Conservation (phyloP, 2,888 invertebrate species). For the Heliconius cydno region DNA sequence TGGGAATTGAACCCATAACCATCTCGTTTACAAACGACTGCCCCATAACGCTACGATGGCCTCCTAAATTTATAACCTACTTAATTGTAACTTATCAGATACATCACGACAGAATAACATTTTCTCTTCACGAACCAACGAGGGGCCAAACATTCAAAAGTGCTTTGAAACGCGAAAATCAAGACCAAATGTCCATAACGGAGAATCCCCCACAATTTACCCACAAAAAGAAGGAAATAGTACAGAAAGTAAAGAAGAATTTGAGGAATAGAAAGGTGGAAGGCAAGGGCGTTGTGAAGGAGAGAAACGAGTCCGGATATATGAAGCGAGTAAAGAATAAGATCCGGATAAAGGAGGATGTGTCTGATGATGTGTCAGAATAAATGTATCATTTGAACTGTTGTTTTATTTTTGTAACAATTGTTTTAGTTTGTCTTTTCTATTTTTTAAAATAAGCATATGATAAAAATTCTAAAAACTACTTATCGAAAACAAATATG, state of each 20-base stretch:
- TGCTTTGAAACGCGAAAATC: slow-evolving; percentile 68
- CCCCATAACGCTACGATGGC: no score
- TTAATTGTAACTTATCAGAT: slow-evolving; percentile 56
- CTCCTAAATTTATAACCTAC: no score
- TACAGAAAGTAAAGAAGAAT: slow-evolving; percentile 57
- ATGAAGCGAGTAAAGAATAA: slow-evolving; percentile 64
- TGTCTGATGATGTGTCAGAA: slow-evolving; percentile 73
- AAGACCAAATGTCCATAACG: slow-evolving; percentile 54
- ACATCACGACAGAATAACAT: slow-evolving; percentile 77
- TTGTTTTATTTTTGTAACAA: not conserved
- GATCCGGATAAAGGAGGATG: slow-evolving; percentile 69
- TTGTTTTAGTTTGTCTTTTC: not conserved
- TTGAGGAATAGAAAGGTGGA: slow-evolving; percentile 60
- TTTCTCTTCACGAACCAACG: slow-evolving; percentile 74
- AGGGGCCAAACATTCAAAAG: slow-evolving; percentile 78
- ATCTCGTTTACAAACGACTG: no score
- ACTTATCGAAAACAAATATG: no score
- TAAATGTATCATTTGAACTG: slow-evolving; percentile 40
- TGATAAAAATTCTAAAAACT: no score
- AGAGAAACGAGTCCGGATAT: slow-evolving; percentile 66
- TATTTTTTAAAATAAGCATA: not conserved
- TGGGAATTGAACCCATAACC: no score
- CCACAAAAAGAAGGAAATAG: slow-evolving; percentile 57
- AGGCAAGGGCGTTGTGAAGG: slow-evolving; percentile 68
- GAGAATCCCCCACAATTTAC: slow-evolving; percentile 50